Evolutionary conservation across 2,113 vertebrate species (phyloP).

Genomic region (Toxotes jaculatrix): DNA sequence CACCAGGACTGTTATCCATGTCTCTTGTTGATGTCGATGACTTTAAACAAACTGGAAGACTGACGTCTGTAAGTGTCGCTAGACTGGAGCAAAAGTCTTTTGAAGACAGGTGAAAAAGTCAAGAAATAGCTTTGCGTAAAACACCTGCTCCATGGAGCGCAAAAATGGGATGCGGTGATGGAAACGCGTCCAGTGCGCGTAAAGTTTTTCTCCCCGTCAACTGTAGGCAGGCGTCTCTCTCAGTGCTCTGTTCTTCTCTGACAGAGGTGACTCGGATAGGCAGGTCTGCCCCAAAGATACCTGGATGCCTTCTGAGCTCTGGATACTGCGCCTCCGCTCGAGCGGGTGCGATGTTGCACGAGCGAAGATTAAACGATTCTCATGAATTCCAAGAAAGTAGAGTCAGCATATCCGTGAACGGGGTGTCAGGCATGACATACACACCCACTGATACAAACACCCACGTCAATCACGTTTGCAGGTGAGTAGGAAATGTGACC

Average conservation of each 20-base stretch:
- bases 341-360: slow-evolving; percentile 58
- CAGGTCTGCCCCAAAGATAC: slow-evolving; percentile 42
- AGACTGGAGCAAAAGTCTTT: slow-evolving; percentile 56
- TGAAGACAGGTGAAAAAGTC: slow-evolving; percentile 53
- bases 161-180: slow-evolving; percentile 33
- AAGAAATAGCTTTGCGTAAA: slow-evolving; percentile 45
- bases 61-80: slow-evolving; percentile 33
- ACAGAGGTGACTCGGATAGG: slow-evolving; percentile 37
- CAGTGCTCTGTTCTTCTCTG: slow-evolving; percentile 22
- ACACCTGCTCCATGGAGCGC: slow-evolving; percentile 63
- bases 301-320: slow-evolving; percentile 48
- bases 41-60: slow-evolving; percentile 33
- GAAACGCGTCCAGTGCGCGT: slow-evolving; percentile 39
- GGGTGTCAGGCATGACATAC: slow-evolving; percentile 65
- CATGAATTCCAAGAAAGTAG: slow-evolving; percentile 69
- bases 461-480: slow-evolving; percentile 83
- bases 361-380: slow-evolving; percentile 61
- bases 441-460: slow-evolving; percentile 77
- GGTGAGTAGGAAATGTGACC: slow-evolving; percentile 80
- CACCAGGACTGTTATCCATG: slow-evolving; percentile 85
- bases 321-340: slow-evolving; percentile 41
- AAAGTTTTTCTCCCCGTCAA: slow-evolving; percentile 24
- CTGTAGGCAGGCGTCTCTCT: slow-evolving; percentile 23
- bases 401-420: slow-evolving; percentile 63
- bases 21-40: slow-evolving; percentile 43